Evolutionary conservation across 2,888 invertebrate genomes (phyloP).

Genomic region (Sialis fuliginosa): DNA sequence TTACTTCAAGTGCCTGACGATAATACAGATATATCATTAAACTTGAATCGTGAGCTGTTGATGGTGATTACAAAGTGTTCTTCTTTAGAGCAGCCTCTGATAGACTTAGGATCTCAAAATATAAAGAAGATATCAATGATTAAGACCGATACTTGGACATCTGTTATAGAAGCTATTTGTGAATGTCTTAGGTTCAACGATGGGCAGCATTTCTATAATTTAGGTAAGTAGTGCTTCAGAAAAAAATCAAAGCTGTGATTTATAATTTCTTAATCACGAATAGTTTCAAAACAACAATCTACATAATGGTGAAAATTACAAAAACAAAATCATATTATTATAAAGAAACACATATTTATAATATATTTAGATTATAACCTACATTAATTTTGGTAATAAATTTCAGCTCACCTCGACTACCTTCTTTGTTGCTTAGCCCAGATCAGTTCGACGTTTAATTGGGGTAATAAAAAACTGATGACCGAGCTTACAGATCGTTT

Average conservation of each 20-base stretch:
- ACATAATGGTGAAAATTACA: too few species aligned
- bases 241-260: background rate
- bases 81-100: conserved; percentile 17
- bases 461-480: conserved; percentile 19
- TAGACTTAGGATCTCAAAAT: conserved; percentile 11
- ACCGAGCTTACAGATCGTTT: conserved; percentile 24
- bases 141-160: conserved; percentile 21
- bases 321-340: too few species aligned
- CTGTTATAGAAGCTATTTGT: conserved; percentile 27
- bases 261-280: too few species aligned
- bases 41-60: conserved; percentile 20
- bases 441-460: conserved; percentile 15
- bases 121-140: conserved; percentile 7
- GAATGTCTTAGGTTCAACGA: conserved; percentile 30
- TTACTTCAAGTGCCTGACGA: conserved; percentile 15
- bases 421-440: conserved; percentile 29
- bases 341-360: background rate
- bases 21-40: conserved; percentile 15
- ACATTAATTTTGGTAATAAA: conserved; percentile 5
- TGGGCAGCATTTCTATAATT: conserved; percentile 34
- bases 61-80: conserved; percentile 21
- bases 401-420: conserved; percentile 31
- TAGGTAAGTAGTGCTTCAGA: conserved; percentile 21
- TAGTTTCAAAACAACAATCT: too few species aligned
- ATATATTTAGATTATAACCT: background rate